Conservation (phyloP, 92 coral and sea anemone species). For the Umimayanthus kanabou region DNA sequence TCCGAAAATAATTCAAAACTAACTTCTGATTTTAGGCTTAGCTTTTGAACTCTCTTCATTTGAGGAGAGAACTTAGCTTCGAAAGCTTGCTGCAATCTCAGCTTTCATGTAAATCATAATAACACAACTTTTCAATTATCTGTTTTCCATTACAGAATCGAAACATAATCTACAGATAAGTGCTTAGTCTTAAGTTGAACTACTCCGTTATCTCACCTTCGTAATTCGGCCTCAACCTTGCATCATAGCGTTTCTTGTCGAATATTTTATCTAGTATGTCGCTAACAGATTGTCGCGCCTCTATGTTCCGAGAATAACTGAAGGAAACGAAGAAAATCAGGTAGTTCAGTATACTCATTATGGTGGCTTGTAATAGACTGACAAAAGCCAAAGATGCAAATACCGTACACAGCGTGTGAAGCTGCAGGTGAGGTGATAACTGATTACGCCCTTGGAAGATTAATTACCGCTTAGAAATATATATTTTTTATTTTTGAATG, state of each 20-base stretch:
- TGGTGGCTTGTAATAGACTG: not conserved
- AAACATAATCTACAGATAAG: not conserved
- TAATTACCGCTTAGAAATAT: too few species aligned
- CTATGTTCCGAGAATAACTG: not conserved
- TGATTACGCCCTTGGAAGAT: not conserved
- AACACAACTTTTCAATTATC: not conserved
- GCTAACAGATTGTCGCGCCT: slow-evolving; percentile 15
- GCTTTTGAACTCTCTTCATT: not conserved
- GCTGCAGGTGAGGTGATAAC: not conserved
- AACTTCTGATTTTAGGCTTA: too few species aligned
- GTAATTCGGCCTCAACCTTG: slow-evolving; percentile 40
- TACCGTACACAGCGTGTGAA: not conserved
- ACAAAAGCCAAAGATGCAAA: not conserved
- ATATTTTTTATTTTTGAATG: not conserved
- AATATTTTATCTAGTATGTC: slow-evolving; percentile 23
- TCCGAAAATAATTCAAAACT: too few species aligned
- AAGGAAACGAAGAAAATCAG: not conserved
- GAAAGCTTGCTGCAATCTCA: not conserved
- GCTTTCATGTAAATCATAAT: not conserved
- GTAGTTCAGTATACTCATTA: not conserved
- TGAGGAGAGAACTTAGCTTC: not conserved
- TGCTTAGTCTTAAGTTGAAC: too few species aligned
- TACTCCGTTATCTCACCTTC: slow-evolving; percentile 27
- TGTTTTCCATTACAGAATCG: not conserved
- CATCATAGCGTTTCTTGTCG: slow-evolving; percentile 37